Evolutionary conservation across 2,888 invertebrate species (phyloP).

Genomic region (Gymnosoma rotundatum): DNA sequence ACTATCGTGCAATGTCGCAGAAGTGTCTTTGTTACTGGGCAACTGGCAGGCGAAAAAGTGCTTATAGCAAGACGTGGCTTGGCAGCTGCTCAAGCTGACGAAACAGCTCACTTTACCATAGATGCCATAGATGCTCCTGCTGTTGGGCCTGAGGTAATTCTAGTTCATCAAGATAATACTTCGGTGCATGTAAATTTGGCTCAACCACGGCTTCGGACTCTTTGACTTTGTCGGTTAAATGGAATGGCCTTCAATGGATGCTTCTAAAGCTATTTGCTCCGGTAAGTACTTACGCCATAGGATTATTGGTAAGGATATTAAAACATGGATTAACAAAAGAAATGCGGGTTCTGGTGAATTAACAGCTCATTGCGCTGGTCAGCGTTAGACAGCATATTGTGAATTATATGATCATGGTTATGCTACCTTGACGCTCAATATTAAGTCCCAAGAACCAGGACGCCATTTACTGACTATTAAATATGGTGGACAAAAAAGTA

Average conservation of each 20-base stretch:
- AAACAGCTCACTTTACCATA: constrained; percentile 95
- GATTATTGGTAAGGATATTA: constrained; percentile 97
- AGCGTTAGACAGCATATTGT: constrained; percentile 96
- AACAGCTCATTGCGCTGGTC: constrained; percentile 98
- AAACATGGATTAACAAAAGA: constrained; percentile 98
- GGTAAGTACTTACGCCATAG: constrained; percentile 97
- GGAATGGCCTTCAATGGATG: constrained; percentile 91
- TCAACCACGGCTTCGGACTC: constrained; percentile 89
- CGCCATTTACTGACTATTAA: constrained; percentile 96
- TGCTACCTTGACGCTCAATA: constrained; percentile 97
- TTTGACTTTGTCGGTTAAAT: constrained; percentile 93
- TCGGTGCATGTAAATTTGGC: constrained; percentile 90
- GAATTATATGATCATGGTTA: constrained; percentile 98
- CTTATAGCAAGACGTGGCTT: constrained; percentile 94
- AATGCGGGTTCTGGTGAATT: constrained; percentile 97
- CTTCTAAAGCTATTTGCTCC: constrained; percentile 91
- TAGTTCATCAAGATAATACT: constrained; percentile 87
- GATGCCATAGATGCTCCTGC: constrained; percentile 85
- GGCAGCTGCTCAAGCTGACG: constrained; percentile 94
- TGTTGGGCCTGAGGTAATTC: constrained; percentile 89
- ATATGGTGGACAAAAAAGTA: constrained; percentile 94
- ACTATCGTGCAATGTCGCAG: constrained; percentile 89
- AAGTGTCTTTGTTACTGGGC: constrained; percentile 84
- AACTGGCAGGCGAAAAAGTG: constrained; percentile 87
- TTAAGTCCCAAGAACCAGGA: constrained; percentile 98